Conservation (phyloP, 2,888 invertebrate genomes). For the Euproctis similis region DNA sequence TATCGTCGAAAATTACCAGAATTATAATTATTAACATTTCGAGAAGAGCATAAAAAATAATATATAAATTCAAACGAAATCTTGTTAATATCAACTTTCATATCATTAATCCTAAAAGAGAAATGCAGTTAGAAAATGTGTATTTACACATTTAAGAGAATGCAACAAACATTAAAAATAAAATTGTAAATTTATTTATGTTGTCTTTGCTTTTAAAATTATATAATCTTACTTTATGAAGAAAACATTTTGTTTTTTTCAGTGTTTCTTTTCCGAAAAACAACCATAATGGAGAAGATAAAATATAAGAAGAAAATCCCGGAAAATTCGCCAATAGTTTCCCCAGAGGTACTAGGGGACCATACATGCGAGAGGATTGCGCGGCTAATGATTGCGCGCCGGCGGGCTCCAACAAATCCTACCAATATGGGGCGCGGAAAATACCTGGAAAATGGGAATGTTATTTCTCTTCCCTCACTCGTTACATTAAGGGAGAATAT, state of each 20-base stretch:
- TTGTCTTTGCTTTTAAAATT: too few species aligned
- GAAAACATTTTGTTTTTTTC: too few species aligned
- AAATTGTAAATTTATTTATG: too few species aligned
- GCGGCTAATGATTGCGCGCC: constrained; percentile 61
- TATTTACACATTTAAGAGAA: too few species aligned
- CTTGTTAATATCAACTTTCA: too few species aligned
- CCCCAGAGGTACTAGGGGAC: constrained; percentile 43
- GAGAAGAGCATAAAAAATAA: too few species aligned
- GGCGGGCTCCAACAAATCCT: constrained; percentile 57
- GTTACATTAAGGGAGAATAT: constrained; percentile 32
- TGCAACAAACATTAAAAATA: too few species aligned
- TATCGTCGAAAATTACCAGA: constrained; percentile 34
- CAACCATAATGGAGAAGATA: constrained; percentile 29
- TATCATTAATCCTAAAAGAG: too few species aligned
- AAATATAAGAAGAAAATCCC: constrained; percentile 45
- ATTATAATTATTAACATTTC: too few species aligned
- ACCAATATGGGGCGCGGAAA: constrained; percentile 67
- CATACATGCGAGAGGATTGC: constrained; percentile 52
- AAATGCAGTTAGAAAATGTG: too few species aligned
- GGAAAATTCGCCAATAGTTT: constrained; percentile 58
- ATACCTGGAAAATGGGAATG: constrained; percentile 68
- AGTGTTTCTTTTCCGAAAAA: constrained; percentile 20
- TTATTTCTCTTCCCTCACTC: constrained; percentile 36
- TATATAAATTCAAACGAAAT: too few species aligned
- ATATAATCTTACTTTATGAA: too few species aligned